A percentile compares a stretch with the other conserved stretches of the same genome.
phyloP scores from a whole-genome alignment of 2,113 vertebrate species.

The Chaenocephalus aceratus region DNA sequence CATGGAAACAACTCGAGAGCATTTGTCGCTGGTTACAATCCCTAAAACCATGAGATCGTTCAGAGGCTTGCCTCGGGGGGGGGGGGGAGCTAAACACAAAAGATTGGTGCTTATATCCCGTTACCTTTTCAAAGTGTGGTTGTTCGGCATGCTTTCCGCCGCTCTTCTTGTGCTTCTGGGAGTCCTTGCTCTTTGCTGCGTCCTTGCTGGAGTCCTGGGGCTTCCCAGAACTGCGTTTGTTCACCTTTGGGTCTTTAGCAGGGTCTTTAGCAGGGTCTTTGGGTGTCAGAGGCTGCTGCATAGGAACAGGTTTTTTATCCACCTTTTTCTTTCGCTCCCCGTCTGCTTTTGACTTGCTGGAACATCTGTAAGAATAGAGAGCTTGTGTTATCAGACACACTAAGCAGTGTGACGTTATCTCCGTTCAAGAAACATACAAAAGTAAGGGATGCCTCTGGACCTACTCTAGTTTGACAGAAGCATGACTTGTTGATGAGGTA shows the following conservation, averaged over 20 bases:
- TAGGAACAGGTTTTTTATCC: constrained; percentile 54
- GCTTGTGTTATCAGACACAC: neutral
- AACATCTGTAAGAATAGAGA: constrained; percentile 70
- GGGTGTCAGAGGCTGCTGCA: constrained; percentile 46
- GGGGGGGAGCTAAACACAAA: neutral
- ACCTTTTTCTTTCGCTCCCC: constrained; percentile 74
- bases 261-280: constrained; percentile 20
- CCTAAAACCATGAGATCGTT: neutral
- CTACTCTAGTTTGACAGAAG: constrained; percentile 82
- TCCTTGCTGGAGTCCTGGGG: constrained; percentile 41
- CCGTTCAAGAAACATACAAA: neutral
- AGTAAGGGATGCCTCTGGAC: constrained; percentile 44
- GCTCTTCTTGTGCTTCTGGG: constrained; percentile 84
- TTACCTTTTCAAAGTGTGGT: constrained; percentile 44
- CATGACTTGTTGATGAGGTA: constrained; percentile 36
- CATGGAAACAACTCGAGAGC: neutral
- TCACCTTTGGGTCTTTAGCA: constrained; percentile 65
- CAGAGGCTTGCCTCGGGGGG: neutral
- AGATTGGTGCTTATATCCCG: neutral
- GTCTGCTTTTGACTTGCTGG: constrained; percentile 68
- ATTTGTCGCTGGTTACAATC: neutral
- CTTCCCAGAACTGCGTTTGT: constrained; percentile 76
- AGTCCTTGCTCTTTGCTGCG: constrained; percentile 62
- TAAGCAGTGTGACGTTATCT: too few species aligned
- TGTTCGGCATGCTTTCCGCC: constrained; percentile 72